A percentile compares a stretch with the other conserved stretches of the same genome.
Conservation (phyloP, 2,888 invertebrate species). For the Rhamnusium bicolor region DNA sequence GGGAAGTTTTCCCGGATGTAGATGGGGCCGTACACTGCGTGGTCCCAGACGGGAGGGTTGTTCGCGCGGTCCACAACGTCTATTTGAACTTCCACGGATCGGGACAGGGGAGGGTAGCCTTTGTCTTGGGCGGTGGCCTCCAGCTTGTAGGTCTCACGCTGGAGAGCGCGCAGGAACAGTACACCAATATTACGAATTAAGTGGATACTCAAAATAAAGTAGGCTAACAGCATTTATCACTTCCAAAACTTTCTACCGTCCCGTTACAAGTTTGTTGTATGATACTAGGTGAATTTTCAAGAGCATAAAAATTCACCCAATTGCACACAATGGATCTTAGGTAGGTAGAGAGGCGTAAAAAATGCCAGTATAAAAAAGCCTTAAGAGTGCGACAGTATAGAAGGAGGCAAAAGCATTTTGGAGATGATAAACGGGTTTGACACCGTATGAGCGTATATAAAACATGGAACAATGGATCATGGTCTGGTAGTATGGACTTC, state of each 20-base stretch:
- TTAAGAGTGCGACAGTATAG: background rate
- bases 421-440: background rate
- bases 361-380: constrained; percentile 3
- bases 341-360: background rate
- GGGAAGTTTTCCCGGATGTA: constrained; percentile 98
- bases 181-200: constrained; percentile 50
- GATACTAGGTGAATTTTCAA: background rate
- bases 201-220: constrained; percentile 36
- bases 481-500: constrained; percentile 56
- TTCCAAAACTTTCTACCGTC: background rate
- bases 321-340: background rate
- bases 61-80: constrained; percentile 98
- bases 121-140: constrained; percentile 99
- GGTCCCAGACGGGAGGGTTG: constrained; percentile 98
- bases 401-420: background rate
- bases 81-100: constrained; percentile 98
- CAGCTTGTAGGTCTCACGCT: constrained; percentile 98
- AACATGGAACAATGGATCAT: constrained; percentile 49
- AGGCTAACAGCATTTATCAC: background rate
- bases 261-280: background rate
- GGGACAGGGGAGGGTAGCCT: constrained; percentile 94
- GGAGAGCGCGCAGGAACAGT: constrained; percentile 46
- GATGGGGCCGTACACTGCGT: constrained; percentile 96
- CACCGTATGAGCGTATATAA: constrained; percentile 17
- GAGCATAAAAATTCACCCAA: background rate